Evolutionary conservation across 2,113 vertebrate genomes (phyloP).

Genomic region (Guaruba guarouba): DNA sequence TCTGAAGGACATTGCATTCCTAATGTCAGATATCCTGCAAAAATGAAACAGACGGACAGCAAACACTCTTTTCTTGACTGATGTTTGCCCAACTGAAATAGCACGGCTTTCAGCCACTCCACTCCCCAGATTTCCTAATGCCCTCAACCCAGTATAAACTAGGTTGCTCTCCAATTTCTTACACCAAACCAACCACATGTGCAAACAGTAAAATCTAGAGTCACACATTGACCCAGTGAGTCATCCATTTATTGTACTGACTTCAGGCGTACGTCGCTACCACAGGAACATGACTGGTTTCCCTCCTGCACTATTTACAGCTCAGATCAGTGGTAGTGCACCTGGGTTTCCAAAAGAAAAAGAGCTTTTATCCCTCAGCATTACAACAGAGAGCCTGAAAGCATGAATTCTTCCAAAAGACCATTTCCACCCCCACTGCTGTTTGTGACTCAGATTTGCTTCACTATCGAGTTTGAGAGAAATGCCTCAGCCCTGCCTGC

Average conservation of each 20-base stretch:
- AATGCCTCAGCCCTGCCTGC: neutral
- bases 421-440: neutral
- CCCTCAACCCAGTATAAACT: neutral
- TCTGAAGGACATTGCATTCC: neutral
- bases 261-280: neutral
- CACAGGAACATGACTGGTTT: neutral
- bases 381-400: neutral
- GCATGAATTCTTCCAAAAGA: neutral
- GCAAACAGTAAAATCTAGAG: neutral
- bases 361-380: neutral
- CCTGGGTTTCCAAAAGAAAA: neutral
- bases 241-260: neutral
- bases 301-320: neutral
- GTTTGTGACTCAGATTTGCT: neutral
- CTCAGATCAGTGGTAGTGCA: neutral
- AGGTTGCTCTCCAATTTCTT: neutral
- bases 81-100: neutral
- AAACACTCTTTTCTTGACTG: neutral
- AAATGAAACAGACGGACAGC: neutral
- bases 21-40: neutral
- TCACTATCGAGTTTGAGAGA: neutral
- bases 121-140: neutral
- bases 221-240: neutral
- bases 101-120: neutral
- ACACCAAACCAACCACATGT: neutral